These are phyloP conservation scores for Chrysaora quinquecirrha DNA, from an alignment of 30 jellyfish, hydroid and myxozoan genomes.

Conservation along the genomic window DNA sequence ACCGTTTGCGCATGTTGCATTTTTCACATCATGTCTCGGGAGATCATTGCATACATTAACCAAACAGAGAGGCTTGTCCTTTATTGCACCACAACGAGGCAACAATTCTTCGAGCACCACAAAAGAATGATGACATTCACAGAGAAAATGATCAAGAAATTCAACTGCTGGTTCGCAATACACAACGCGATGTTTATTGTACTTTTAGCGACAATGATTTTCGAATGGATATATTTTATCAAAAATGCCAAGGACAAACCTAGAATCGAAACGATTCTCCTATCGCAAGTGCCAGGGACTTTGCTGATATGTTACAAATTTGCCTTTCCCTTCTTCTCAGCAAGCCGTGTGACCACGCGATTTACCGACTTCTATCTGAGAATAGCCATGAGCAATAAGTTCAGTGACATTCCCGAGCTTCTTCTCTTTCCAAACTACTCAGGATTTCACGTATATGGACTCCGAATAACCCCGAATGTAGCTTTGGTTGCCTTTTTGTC, in stretches of 20 bases:
- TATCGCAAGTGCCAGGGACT: background rate
- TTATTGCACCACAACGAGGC: background rate
- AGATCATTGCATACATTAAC: background rate
- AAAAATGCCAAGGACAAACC: background rate
- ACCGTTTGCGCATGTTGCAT: constrained; percentile 2
- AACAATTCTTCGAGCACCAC: background rate
- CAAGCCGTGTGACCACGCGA: constrained; percentile 57
- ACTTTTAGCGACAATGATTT: constrained; percentile 49
- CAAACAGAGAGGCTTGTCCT: background rate
- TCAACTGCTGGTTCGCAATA: constrained; percentile 34
- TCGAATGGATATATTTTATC: constrained; percentile 35
- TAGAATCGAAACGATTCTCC: background rate
- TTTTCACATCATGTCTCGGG: background rate
- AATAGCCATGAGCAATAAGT: constrained; percentile 32
- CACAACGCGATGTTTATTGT: constrained; percentile 45
- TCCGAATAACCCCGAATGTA: constrained; percentile 36
- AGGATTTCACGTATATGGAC: constrained; percentile 49
- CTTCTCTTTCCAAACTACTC: constrained; percentile 12
- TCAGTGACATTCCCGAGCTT: constrained; percentile 54
- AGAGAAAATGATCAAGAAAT: constrained; percentile 10
- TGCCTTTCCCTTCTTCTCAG: constrained; percentile 64
- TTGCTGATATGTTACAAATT: constrained; percentile 51
- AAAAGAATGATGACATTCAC: background rate
- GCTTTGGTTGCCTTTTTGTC: constrained; percentile 46
- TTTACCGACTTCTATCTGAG: constrained; percentile 23